Base-by-base conservation (phyloP, 2,113 vertebrate species). In the Vombatus ursinus region DNA sequence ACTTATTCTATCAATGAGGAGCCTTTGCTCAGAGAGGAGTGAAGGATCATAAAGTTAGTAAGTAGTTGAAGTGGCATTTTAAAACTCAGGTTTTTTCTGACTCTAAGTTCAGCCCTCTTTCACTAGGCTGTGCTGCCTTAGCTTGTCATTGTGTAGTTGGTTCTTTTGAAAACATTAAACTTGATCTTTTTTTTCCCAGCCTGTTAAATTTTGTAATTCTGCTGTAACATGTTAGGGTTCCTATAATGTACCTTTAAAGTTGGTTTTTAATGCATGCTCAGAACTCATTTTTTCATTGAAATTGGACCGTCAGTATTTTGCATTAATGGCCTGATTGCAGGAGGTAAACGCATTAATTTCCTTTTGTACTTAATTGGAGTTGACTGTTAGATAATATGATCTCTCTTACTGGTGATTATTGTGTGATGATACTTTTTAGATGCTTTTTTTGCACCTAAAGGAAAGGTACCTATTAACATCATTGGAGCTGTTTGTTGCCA, bases 401-500 rank as follows among this genome's bases (percentile, higher is more conserved):
- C 11, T 89, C 12, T 51, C 50, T 19, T 94, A 48, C n/a, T 97
- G 50, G 48, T 96, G 47, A 77, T 92, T 89, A 90, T 93, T 95
- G 48, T 94, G 50, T 61, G 92, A 50, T 89, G n/a, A 0, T 94
- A 90, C 44, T 52, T 90, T 96, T 91, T 91, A 49, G 49, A 4
- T 94, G 51, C 23, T 91, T 93, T 96, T 52, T 84, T 68, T 84
- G 16, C 19, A 84, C 68, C 48, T 96, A 89, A 96, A 68, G n/a
- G 47, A 95, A 95, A 94, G 61, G 19, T 93, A 25, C 91, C 51
- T 90, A 84, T 97, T 53, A 49, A 31, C 31, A 3, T 95, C 84
- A 84, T 37, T 93, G 53, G 57, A 93, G 14, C 49, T 5, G 52
- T 92, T 22, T 97, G 6, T 96, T 97, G n/a, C n/a, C 94, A 95